Evolutionary conservation across 2,888 invertebrate genomes (phyloP).

Genomic region (Epsilonema sp.): DNA sequence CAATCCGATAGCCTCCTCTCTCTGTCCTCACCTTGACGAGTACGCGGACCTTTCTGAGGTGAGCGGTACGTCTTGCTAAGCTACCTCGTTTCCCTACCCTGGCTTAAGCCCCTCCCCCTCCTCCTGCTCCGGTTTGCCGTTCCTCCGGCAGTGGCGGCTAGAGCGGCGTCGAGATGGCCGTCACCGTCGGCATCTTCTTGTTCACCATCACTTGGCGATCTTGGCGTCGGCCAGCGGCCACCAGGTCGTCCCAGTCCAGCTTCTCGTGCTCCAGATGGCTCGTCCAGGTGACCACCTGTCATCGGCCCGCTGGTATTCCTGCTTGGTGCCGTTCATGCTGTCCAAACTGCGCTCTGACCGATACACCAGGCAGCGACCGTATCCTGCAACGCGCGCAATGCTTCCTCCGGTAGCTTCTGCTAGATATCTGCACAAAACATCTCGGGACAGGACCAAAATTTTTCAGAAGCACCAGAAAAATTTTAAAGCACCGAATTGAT

Average conservation of each 20-base stretch:
- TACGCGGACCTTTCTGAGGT: constrained; percentile 31
- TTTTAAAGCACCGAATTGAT: too few species aligned
- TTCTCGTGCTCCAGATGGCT: constrained; percentile 64
- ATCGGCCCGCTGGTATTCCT: constrained; percentile 78
- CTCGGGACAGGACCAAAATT: too few species aligned
- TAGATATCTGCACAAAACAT: too few species aligned
- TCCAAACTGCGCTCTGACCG: constrained; percentile 75
- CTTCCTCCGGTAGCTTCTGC: neutral
- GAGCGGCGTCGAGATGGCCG: too few species aligned
- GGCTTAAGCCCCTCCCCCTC: too few species aligned
- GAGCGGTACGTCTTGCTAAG: constrained; percentile 24
- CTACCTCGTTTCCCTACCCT: too few species aligned
- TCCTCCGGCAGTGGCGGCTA: too few species aligned
- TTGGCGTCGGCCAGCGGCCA: constrained; percentile 47
- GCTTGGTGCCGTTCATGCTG: constrained; percentile 72
- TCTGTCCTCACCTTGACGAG: too few species aligned
- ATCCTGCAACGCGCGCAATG: too few species aligned
- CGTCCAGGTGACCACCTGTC: constrained; percentile 55
- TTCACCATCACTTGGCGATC: constrained; percentile 54
- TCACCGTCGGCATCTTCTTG: constrained; percentile 75
- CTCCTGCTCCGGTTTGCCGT: too few species aligned
- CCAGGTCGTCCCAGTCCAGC: constrained; percentile 81
- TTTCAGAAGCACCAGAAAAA: too few species aligned
- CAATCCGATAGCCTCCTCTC: too few species aligned
- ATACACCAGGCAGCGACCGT: constrained; percentile 81